Evolutionary conservation across 2,888 invertebrate genomes (phyloP).

Genomic region (Tipula confusa): DNA sequence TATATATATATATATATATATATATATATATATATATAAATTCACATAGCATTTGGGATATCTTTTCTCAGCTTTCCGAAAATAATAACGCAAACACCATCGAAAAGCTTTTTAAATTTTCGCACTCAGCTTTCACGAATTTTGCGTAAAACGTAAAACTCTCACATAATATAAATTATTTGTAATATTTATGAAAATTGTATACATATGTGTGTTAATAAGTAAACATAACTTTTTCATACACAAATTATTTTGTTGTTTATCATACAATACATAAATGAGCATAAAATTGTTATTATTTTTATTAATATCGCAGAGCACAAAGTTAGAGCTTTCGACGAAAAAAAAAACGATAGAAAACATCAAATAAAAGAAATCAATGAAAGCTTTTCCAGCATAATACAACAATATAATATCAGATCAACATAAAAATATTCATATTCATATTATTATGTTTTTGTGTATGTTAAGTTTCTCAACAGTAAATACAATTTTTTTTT

Average conservation of each 20-base stretch:
- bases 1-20: no score
- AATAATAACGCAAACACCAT: not conserved
- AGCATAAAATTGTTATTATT: not conserved
- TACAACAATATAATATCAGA: no score
- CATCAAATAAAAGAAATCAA: not conserved
- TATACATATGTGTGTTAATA: not conserved
- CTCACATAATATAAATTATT: not conserved
- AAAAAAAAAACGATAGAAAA: not conserved
- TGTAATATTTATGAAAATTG: not conserved
- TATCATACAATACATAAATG: not conserved
- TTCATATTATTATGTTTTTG: not conserved
- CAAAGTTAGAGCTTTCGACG: not conserved
- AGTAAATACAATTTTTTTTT: not conserved
- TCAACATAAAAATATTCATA: constrained; percentile 12
- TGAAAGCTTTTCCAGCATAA: not conserved
- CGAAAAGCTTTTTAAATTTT: not conserved
- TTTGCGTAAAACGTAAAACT: not conserved
- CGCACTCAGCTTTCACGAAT: not conserved
- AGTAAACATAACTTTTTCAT: not conserved
- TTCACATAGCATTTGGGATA: not conserved
- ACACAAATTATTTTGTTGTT: not conserved
- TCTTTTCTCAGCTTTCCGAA: not conserved
- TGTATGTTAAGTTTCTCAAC: not conserved
- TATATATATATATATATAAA: no score
- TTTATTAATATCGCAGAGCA: not conserved